These are phyloP conservation scores for Parasteatoda lunata DNA, from an alignment of 2,888 invertebrate species.

Conservation along the genomic window DNA sequence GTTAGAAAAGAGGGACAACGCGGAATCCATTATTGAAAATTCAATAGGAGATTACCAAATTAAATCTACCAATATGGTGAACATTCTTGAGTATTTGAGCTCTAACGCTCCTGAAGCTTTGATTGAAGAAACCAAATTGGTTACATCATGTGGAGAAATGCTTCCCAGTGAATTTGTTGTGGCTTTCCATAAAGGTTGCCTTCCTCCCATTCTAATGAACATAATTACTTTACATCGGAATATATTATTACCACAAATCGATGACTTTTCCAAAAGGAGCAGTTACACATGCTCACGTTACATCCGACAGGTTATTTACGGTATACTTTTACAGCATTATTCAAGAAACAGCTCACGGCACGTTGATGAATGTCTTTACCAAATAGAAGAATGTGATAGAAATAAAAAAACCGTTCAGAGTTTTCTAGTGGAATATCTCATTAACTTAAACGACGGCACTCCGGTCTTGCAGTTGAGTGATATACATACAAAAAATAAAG, in stretches of 20 bases:
- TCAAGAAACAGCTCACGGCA: background rate
- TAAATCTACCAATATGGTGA: conserved; percentile 78
- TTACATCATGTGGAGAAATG: conserved; percentile 69
- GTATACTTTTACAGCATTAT: conserved; percentile 71
- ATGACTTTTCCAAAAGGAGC: conserved; percentile 71
- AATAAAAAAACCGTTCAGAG: too few species aligned
- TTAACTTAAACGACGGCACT: too few species aligned
- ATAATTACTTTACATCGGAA: conserved; percentile 72
- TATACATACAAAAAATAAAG: too few species aligned
- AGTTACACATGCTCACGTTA: conserved; percentile 71
- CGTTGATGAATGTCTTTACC: too few species aligned
- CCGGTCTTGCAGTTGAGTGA: too few species aligned
- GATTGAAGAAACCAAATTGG: conserved; percentile 1
- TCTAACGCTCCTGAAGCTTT: background rate
- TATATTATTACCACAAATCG: conserved; percentile 72
- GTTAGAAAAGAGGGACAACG: conserved; percentile 77
- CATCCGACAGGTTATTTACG: conserved; percentile 72
- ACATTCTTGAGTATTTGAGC: conserved; percentile 73
- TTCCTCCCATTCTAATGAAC: conserved; percentile 81
- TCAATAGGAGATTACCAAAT: conserved; percentile 81
- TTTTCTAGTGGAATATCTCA: too few species aligned
- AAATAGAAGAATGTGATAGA: too few species aligned
- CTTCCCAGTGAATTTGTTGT: conserved; percentile 81
- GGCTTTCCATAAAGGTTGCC: conserved; percentile 79
- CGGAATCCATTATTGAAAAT: conserved; percentile 79